Evolutionary conservation across 2,113 vertebrate species (phyloP).

Genomic region (Pelecanoides urinatrix): DNA sequence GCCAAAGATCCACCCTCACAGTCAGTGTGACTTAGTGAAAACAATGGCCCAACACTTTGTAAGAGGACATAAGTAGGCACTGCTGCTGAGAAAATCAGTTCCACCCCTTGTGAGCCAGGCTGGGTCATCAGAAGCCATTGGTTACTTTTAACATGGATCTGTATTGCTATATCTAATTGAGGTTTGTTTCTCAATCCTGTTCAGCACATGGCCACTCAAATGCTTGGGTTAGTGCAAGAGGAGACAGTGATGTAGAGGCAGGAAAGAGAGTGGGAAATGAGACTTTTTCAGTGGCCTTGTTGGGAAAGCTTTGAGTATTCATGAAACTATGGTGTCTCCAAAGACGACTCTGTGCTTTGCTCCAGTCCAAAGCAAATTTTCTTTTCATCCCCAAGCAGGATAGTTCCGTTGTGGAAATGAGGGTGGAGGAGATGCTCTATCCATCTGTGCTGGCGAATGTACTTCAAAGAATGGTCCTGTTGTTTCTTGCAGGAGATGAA

Average conservation of each 20-base stretch:
- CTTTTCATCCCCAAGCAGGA: not conserved
- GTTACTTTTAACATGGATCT: not conserved
- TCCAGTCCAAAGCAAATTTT: not conserved
- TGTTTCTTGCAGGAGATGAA: not conserved
- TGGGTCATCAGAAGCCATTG: not conserved
- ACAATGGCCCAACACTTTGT: not conserved
- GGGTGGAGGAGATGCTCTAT: not conserved
- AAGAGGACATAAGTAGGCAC: not conserved
- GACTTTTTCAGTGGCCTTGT: not conserved
- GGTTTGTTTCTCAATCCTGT: not conserved
- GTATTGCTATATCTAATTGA: not conserved
- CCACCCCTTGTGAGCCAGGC: not conserved
- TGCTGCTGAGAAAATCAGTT: not conserved
- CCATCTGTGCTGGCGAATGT: not conserved
- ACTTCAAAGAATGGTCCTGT: not conserved
- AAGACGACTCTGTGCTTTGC: not conserved
- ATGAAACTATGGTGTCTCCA: not conserved
- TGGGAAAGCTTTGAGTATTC: not conserved
- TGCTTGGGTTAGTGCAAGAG: not conserved
- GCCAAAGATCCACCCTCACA: not conserved
- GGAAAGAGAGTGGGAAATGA: not conserved
- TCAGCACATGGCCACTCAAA: not conserved
- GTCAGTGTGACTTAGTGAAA: not conserved
- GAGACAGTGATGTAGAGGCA: not conserved
- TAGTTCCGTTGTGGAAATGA: not conserved